Evolutionary conservation across 2,888 invertebrate species (phyloP), one percentile per base, ranked within the genome.

Genomic region (Melanophora roralis): DNA sequence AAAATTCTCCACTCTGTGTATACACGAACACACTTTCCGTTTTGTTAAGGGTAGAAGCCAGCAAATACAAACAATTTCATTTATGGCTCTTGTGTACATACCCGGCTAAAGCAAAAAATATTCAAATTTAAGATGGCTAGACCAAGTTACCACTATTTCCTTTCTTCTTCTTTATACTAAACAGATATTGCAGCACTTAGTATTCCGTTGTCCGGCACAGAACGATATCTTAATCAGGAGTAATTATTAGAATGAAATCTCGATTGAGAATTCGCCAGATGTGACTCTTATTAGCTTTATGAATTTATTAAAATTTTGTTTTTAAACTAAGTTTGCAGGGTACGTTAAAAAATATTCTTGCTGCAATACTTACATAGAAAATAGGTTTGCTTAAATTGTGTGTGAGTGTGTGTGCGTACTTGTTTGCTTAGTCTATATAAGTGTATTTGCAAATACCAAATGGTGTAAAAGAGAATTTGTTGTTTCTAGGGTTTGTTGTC

Each of bases 321-420:
- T n/a, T n/a, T n/a, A n/a, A n/a, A n/a, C n/a, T 6, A 27, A 3
- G 27, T 27, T 6, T 27, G 27, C 27, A 27, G 27, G 27, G 27
- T 27, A 21, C 11, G 11, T 11, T n/a, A n/a, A 45, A 23, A 40
- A 51, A 43, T 38, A 40, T 34, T 36, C 23, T 53, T 53, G 34
- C 55, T 65, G 38, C 60, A 49, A 72, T 73, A n/a, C n/a, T n/a
- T n/a, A 72, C 72, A 60, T 73, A 73, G 73, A 67, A 60, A 62
- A 68, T 67, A 60, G 67, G 59, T 59, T 78, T 53, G 8, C 36
- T 49, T 53, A 43, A 47, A 34, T 5, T 27, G 6, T 6, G 6
- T 27, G 6, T 27, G 23, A 16, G 60, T 32, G 40, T 60, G 14
- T 34, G 32, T 53, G 53, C 27, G 21, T n/a, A 19, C 23, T 47